Base-by-base conservation (phyloP, 2,888 invertebrate species). In the Lysandra bellargus region DNA sequence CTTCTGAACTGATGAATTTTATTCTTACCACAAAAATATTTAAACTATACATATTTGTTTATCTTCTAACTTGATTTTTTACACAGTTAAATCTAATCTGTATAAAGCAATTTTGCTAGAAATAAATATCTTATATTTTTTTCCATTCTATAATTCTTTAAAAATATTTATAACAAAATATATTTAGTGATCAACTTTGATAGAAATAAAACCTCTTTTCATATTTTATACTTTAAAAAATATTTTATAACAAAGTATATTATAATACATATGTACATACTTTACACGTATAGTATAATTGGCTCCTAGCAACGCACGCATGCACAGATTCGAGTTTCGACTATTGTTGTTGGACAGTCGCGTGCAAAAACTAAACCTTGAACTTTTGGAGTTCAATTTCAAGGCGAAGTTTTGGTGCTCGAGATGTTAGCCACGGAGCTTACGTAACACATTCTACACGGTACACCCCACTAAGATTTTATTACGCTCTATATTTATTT, bases 281-380 rank as follows among this genome's bases (percentile, higher is more conserved):
- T 23, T 37, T 53, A 12, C 14, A 44, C 14, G 53, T 76, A 80
- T 80, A 80, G 23, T 80, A 82, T 80, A 77, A 79, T 79, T 80
- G 76, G 80, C 76, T 80, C 78, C 80, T 81, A 82, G 80, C 78
- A 73, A 83, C 80, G 81, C 80, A 81, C 78, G 82, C 81, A 83
- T 79, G 80, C 78, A 78, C 79, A 82, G 80, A 83, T 75, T 64
- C 80, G 81, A 78, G 80, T 83, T 73, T 64, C 80, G 81, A 79
- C 80, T 87, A 89, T 91, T 91, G 89, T 91, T 89, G 85, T 88
- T 90, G 86, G 86, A 82, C 85, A 84, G 83, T 85, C 12, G 83
- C 85, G 86, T 88, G 91, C 91, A 93, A 94, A 94, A 93, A 94
- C 89, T 86, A 87, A 91, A 88, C 94, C 94, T 94, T 94, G 94